Base-by-base conservation (phyloP, 1,140 invertebrate genomes). In the Caenorhabditis briggsae region DNA sequence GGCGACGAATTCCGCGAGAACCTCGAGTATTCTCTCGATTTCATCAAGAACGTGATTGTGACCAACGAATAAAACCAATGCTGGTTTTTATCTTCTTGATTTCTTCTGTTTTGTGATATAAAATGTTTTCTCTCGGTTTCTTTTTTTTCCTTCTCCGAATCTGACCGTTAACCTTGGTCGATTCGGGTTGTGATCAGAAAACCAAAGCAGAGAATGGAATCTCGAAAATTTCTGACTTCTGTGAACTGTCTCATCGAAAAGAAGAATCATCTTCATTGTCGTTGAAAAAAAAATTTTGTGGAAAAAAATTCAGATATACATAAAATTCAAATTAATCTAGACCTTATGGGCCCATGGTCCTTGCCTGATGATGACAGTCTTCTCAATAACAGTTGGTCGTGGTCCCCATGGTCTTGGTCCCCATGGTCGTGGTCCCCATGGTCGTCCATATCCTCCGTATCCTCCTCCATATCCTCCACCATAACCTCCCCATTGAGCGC, bases 21-120 rank as follows among this genome's bases (percentile, higher is more conserved):
- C 56, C 56, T 84, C 23, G 48, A 61, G 16, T 84, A 61, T 50
- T 61, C 83, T 61, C 83, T 84, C 43, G 59, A 84, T 84, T 84
- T 59, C 59, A 65, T 84, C 48, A 58, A 65, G 23, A 65, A 61
- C 48, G 55, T 84, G 43, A 61, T 64, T 84, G 43, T 84, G 59
- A 84, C 70, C 43, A 50, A 78, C 23, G 43, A 50, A 78, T 78
- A 48, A 25, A 78, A 20, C 14, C 20, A 2, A 18, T 11, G n/a
- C 8, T 14, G 46, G 46, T 7, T 78, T 50, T 78, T 46, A 14
- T 70, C 43, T 20, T 43, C 46, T 78, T 78, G 53, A 50, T 25
- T 50, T 43, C 46, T 50, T 78, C 43, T 78, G 70, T 78, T 70
- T 70, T 70, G 64, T 78, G 70, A 78, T 53, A 78, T 18, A 78